Evolutionary conservation across 2,113 vertebrate species (phyloP).

Genomic region (Hippocampus barbouri): DNA sequence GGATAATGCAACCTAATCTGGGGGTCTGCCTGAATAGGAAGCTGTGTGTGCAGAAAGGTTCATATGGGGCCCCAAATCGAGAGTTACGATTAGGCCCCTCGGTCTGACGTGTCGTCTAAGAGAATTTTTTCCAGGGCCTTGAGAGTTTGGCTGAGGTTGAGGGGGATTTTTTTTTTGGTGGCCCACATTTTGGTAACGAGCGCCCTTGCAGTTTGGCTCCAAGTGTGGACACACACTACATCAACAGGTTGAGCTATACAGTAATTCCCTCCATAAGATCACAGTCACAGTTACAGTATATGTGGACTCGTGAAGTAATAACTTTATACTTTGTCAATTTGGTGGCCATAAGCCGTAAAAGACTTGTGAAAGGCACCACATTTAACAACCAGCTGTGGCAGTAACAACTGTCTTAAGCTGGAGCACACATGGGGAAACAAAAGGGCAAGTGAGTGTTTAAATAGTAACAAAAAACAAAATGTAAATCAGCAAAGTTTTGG

Average conservation of each 20-base stretch:
- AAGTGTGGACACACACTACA: conserved; percentile 36
- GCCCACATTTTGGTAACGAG: conserved; percentile 25
- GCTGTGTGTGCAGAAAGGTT: conserved; percentile 21
- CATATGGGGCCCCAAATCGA: conserved; percentile 22
- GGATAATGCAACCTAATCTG: conserved; percentile 35
- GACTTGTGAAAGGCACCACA: neutral
- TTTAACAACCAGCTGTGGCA: neutral
- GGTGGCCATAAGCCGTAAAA: neutral
- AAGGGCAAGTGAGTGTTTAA: too few relatives aligned
- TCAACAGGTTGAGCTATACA: conserved; percentile 32
- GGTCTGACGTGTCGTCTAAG: conserved; percentile 36
- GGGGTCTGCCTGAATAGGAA: conserved; percentile 30
- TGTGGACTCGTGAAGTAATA: neutral
- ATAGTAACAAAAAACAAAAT: too few relatives aligned
- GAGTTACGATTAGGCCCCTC: conserved; percentile 30
- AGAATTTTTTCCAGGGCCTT: conserved; percentile 40
- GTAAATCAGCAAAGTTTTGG: too few relatives aligned
- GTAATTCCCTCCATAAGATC: conserved; percentile 18
- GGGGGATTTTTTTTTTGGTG: conserved; percentile 25
- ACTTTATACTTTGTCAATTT: conserved; percentile 15
- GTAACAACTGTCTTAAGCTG: too few relatives aligned
- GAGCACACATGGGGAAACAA: too few relatives aligned
- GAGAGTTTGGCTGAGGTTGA: conserved; percentile 7
- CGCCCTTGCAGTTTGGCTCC: conserved; percentile 26
- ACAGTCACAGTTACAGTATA: too few relatives aligned